Evolutionary conservation across 2,888 invertebrate species (phyloP).

Genomic region (Drosophila antonietae): DNA sequence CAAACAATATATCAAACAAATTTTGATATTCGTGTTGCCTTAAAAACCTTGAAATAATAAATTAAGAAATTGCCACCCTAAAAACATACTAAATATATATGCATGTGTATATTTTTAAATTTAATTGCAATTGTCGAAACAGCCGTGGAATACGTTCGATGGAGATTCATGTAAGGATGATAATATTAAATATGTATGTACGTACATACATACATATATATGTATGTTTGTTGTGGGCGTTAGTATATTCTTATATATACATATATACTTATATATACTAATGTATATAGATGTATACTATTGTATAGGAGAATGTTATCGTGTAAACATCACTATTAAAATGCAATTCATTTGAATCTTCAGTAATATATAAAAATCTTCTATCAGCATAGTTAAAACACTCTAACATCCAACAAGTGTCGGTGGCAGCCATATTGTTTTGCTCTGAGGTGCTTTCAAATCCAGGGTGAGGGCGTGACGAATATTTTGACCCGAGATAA

Average conservation of each 20-base stretch:
- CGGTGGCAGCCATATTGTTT: slow-evolving; percentile 83
- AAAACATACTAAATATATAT: too few relatives aligned
- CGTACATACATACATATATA: slow-evolving; percentile 45
- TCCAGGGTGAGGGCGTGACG: slow-evolving; percentile 57
- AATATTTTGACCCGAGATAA: slow-evolving; percentile 41
- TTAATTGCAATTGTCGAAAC: background rate
- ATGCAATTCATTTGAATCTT: slow-evolving; percentile 6
- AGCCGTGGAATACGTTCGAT: slow-evolving; percentile 17
- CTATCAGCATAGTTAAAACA: slow-evolving; percentile 41
- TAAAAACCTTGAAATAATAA: too few relatives aligned
- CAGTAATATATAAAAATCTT: slow-evolving; percentile 14
- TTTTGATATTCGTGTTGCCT: too few relatives aligned
- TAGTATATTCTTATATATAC: background rate
- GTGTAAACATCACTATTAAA: slow-evolving; percentile 34
- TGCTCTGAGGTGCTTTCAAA: slow-evolving; percentile 46
- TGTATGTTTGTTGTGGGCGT: slow-evolving; percentile 1
- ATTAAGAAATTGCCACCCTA: too few relatives aligned
- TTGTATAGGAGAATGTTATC: too few relatives aligned
- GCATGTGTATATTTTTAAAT: too few relatives aligned
- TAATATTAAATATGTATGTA: too few relatives aligned
- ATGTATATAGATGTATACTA: background rate
- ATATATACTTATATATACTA: background rate
- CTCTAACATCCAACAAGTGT: slow-evolving; percentile 83
- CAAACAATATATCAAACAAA: too few relatives aligned
- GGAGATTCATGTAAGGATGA: slow-evolving; percentile 35